A percentile compares a stretch with the other conserved stretches of the same genome.
phyloP scores from a whole-genome alignment of 2,888 invertebrate genomes.

The Polydesmus complanatus region DNA sequence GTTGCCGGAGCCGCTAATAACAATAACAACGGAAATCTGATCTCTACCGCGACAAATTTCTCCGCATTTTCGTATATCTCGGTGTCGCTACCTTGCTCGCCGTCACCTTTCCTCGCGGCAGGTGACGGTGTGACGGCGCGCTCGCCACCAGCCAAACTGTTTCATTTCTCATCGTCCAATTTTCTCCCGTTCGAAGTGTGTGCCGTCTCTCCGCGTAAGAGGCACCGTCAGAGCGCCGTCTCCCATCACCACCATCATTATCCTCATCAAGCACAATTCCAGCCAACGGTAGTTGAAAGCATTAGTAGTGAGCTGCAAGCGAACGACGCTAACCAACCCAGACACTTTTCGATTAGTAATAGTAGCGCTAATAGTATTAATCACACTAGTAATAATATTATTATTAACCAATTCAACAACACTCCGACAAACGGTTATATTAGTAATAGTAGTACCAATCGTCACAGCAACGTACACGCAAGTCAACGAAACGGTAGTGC shows the following conservation, averaged over 20 bases:
- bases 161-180: constrained; percentile 26
- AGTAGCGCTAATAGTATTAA: neutral
- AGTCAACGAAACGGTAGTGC: neutral
- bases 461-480: neutral
- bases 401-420: neutral
- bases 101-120: neutral
- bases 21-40: neutral
- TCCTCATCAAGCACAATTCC: constrained; percentile 1
- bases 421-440: neutral
- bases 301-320: neutral
- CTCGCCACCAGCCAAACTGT: constrained; percentile 39
- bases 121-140: constrained; percentile 26
- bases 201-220: constrained; percentile 42
- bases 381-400: neutral
- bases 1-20: neutral
- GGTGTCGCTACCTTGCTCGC: neutral
- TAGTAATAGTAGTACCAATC: too few species aligned
- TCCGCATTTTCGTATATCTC: neutral
- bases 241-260: constrained; percentile 17
- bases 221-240: constrained; percentile 41
- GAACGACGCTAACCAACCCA: too few species aligned
- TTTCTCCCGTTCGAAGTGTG: constrained; percentile 27
- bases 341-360: neutral
- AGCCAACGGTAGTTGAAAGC: neutral
- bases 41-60: neutral